Evolutionary conservation across 2,797 vertebrate species (phyloP), one percentile per base, ranked within the genome.

Genomic region (Mastacembelus armatus): DNA sequence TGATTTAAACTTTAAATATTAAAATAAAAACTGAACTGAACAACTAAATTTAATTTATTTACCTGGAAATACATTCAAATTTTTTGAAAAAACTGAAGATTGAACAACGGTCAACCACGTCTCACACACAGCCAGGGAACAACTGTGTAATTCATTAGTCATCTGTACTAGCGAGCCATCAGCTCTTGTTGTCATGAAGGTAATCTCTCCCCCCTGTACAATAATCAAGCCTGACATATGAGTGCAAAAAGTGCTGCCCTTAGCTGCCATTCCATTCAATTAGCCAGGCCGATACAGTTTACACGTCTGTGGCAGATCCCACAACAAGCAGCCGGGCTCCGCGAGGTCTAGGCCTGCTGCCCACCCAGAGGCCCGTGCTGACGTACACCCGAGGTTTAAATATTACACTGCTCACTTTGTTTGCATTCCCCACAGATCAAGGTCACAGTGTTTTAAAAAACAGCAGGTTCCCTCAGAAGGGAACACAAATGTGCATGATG

Each of bases 371-470:
- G 77, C 68, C 39, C 26, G 51, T 69, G 85, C 83, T 91, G 88
- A 92, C 76, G 85, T 85, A 79, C 74, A 54, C 51, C 78, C 15
- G 39, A 43, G 72, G 84, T 76, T 84, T 86, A 77, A 85, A 85
- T 71, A 82, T 84, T 83, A 88, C 69, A 66, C 77, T 40, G 59
- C 75, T 79, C 75, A 74, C 80, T 89, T 87, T 87, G 83, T 91
- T 90, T 92, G 86, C 88, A 85, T 90, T 91, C 88, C 83, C 70
- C n/a, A 15, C 62, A 73, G 82, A 88, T 88, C 89, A 90, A 90
- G 89, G 91, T 89, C 87, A 86, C 79, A 66, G 18, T 22, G 36
- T 64, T 84, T 78, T 66, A 66, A 49, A 78, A 77, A 80, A 42
- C 76, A 70, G 60, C 33, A 1, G 24, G 61, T 63, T 70, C 56